These are phyloP conservation scores for Hirudinaria manillensis DNA, from an alignment of 2,888 invertebrate genomes.

Conservation along the genomic window DNA sequence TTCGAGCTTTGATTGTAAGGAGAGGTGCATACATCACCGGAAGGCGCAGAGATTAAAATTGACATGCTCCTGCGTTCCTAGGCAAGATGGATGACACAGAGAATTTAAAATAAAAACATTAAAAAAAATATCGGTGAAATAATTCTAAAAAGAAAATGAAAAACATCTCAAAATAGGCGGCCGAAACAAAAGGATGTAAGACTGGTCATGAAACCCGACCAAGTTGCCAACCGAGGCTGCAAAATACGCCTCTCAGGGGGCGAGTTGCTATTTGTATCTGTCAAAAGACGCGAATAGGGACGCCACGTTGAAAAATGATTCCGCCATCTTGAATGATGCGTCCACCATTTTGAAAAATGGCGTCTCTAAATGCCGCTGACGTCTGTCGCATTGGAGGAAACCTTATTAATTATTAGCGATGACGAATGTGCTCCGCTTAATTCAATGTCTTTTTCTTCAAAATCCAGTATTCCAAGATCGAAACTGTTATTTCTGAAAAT, in stretches of 20 bases:
- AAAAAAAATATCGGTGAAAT: background rate
- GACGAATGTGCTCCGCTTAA: conserved; percentile 2
- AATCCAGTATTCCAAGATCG: too few relatives aligned
- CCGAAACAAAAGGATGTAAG: background rate
- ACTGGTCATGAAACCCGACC: background rate
- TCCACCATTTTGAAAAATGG: conserved; percentile 14
- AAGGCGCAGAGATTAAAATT: conserved; percentile 14
- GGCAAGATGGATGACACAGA: conserved; percentile 14
- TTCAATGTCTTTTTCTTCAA: background rate
- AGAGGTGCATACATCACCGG: conserved; percentile 1
- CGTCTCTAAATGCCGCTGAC: conserved; percentile 15
- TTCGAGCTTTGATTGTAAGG: background rate
- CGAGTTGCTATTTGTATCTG: background rate
- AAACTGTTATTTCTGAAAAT: too few relatives aligned
- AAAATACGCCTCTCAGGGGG: background rate
- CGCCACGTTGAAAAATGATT: conserved; percentile 12
- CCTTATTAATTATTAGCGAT: conserved; percentile 18
- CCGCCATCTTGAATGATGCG: conserved; percentile 13
- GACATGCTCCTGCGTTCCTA: conserved; percentile 3
- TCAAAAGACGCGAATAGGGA: conserved; percentile 15
- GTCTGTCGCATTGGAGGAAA: conserved; percentile 15
- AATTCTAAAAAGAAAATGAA: background rate
- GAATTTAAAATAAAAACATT: background rate
- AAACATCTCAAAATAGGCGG: background rate
- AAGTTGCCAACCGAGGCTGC: background rate